Evolutionary conservation across 2,113 vertebrate species (phyloP).

Genomic region (Oenanthe melanoleuca): DNA sequence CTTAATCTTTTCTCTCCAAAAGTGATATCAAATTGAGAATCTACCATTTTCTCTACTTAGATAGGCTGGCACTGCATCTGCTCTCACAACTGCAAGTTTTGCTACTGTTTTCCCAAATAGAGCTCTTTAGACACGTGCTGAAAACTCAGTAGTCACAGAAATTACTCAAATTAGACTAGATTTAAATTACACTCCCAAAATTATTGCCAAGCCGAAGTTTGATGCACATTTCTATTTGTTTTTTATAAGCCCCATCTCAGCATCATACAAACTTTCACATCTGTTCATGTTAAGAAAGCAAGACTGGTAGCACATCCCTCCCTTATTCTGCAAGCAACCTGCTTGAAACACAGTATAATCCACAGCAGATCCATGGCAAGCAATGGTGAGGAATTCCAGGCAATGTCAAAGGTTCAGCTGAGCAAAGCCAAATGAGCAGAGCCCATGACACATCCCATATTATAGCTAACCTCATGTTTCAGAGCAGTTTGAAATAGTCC

Average conservation of each 20-base stretch:
- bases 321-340: background rate
- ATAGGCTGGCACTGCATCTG: background rate
- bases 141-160: constrained; percentile 7
- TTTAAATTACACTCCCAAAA: constrained; percentile 24
- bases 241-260: background rate
- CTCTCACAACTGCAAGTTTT: background rate
- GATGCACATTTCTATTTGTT: constrained; percentile 13
- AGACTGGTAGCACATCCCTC: background rate
- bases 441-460: background rate
- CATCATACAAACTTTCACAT: background rate
- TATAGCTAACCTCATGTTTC: background rate
- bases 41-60: background rate
- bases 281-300: background rate
- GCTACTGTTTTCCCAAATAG: background rate
- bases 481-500: background rate
- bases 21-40: background rate
- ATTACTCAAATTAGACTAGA: constrained; percentile 28
- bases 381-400: background rate
- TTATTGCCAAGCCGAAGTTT: background rate
- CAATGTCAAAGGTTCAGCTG: background rate
- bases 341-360: background rate
- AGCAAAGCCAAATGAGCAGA: background rate
- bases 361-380: background rate
- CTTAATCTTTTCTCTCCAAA: background rate
- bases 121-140: background rate